These are phyloP conservation scores for Fabriciana adippe DNA, from an alignment of 2,888 invertebrate genomes.

Conservation along the genomic window DNA sequence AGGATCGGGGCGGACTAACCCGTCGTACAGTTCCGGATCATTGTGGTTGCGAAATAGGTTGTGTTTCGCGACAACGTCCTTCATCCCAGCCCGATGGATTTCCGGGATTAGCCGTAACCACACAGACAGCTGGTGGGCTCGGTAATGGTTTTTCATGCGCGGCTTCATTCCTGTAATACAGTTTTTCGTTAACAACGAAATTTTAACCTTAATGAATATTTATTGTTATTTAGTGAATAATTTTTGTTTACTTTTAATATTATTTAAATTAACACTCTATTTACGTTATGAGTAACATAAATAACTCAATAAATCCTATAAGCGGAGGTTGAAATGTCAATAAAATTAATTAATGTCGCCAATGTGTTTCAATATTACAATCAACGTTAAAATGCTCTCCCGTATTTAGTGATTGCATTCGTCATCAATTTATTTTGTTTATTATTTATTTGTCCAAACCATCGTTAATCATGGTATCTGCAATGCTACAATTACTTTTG, in stretches of 20 bases:
- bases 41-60: constrained; percentile 95
- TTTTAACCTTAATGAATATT: background rate
- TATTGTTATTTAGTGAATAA: background rate
- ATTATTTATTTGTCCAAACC: constrained; percentile 27
- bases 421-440: constrained; percentile 30
- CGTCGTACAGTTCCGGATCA: constrained; percentile 94
- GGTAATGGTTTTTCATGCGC: constrained; percentile 95
- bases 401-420: constrained; percentile 34
- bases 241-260: background rate
- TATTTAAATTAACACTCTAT: background rate
- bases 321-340: constrained; percentile 32
- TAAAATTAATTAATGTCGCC: constrained; percentile 35
- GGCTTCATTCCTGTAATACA: constrained; percentile 92
- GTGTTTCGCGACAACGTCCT: constrained; percentile 93
- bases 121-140: constrained; percentile 97
- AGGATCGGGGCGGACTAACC: constrained; percentile 92
- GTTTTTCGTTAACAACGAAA: constrained; percentile 8
- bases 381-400: constrained; percentile 28
- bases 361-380: constrained; percentile 35
- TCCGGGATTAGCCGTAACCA: constrained; percentile 97
- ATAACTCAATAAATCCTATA: constrained; percentile 19
- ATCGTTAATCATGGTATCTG: constrained; percentile 18
- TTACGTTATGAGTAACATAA: background rate
- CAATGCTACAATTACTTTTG: background rate
- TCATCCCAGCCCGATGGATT: constrained; percentile 93